Base-by-base conservation (phyloP, 2,797 vertebrate genomes). In the Phaenicophaeus curvirostris region DNA sequence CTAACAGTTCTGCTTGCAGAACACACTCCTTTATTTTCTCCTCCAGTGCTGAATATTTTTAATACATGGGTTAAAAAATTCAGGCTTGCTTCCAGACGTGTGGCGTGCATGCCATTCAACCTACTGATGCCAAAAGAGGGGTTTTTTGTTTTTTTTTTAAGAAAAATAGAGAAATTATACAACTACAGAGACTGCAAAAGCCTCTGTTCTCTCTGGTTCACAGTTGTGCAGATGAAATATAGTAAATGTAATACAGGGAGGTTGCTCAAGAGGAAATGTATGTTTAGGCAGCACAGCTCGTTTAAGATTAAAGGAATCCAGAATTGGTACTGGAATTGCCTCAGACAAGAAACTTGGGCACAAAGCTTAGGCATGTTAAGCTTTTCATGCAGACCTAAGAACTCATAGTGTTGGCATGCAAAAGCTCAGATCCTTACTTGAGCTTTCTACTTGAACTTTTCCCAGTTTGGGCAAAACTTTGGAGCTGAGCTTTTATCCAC, bases 11-110 rank as follows among this genome's bases (percentile, higher is more conserved):
- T 87, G 68, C 76, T 91, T 0, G 0, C 41, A 84, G 94, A 95
- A 94, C 89, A 67, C 61, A 8, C 25, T 85, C 93, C 96, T 96
- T 91, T 91, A 77, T 97, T 96, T 95, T 90, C 46, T 89, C 42
- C 91, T 92, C 78, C 24, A 33, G 83, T 86, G 94, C 28, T 42
- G 79, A 83, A 87, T 93, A 61, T 71, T 81, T 95, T 83, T 85
- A 82, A 84, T 75, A 61, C 12, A 68, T 19, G 88, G 62, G 81
- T 85, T 91, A 90, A 94, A 97, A 93, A 85, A 87, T 73, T 77
- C 77, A 35, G 18, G 37, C 69, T 90, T 83, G 61, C 91, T 78
- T 69, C 88, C 83, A 76, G 82, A 74, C 20, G 19, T 85, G 77
- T 75, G 85, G 92, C 31, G 0, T 31, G 84, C 41, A 87, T 97